A percentile compares a stretch with the other conserved stretches of the same genome.
Conservation (phyloP, 2,888 invertebrate genomes). For the Liopterus haemorrhoidalis region DNA sequence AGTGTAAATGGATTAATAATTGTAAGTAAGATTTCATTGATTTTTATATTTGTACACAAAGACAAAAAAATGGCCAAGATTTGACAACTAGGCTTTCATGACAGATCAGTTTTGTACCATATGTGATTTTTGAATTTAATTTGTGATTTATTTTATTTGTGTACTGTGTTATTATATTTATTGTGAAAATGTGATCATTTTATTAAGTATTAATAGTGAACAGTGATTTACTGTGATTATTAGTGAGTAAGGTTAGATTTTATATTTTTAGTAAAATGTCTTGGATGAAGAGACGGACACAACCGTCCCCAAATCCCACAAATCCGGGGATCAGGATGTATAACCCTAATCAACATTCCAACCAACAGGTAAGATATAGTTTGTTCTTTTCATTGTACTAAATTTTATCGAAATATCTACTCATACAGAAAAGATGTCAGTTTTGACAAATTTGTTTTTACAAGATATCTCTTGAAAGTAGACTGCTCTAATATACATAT, state of each 20-base stretch:
- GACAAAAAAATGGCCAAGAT: constrained; percentile 1
- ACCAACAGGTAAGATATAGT: constrained; percentile 37
- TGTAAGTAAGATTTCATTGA: constrained; percentile 18
- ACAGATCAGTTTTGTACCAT: constrained; percentile 21
- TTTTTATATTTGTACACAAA: neutral
- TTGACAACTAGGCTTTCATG: constrained; percentile 7
- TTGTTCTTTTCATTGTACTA: no score
- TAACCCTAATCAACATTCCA: constrained; percentile 45
- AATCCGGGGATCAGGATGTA: constrained; percentile 40
- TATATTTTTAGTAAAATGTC: constrained; percentile 37
- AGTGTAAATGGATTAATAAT: constrained; percentile 18
- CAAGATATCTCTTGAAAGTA: no score
- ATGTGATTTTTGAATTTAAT: constrained; percentile 20
- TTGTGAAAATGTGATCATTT: constrained; percentile 13
- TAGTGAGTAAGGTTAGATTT: no score
- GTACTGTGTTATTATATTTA: constrained; percentile 2
- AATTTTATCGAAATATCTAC: no score
- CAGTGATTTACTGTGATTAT: no score
- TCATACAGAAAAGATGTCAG: no score
- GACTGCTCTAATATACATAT: no score
- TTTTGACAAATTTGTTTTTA: no score
- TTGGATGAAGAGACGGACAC: constrained; percentile 43
- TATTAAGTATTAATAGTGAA: constrained; percentile 8
- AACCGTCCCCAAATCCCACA: constrained; percentile 38
- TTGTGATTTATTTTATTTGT: constrained; percentile 6